Conservation (phyloP, 2,797 vertebrate genomes). For the Xenops minutus region DNA sequence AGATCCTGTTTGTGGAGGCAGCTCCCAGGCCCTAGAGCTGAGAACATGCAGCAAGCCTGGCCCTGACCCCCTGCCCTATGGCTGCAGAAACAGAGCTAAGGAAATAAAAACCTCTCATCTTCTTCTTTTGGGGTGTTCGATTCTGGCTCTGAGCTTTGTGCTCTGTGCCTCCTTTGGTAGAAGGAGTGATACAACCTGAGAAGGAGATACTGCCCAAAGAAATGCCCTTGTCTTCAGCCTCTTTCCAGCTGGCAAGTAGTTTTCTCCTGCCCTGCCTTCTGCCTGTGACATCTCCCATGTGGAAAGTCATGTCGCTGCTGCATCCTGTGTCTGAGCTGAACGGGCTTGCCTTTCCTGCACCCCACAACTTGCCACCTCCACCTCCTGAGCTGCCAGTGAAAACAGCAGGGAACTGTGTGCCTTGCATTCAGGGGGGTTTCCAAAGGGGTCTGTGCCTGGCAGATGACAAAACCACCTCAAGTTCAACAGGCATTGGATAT, state of each 20-base stretch:
- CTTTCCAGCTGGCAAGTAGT: not conserved
- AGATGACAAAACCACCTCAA: not conserved
- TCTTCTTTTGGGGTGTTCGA: not conserved
- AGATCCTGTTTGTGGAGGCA: not conserved
- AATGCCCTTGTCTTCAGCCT: not conserved
- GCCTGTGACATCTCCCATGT: not conserved
- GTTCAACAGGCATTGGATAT: not conserved
- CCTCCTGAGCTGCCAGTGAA: accelerated
- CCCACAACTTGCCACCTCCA: not conserved
- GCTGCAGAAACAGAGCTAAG: not conserved
- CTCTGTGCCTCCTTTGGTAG: not conserved
- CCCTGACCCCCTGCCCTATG: not conserved
- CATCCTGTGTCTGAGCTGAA: not conserved
- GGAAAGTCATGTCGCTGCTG: not conserved
- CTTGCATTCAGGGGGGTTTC: not conserved
- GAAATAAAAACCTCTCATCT: not conserved
- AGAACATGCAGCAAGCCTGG: not conserved
- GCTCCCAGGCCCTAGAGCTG: not conserved
- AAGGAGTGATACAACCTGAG: accelerated
- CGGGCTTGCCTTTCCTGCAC: not conserved
- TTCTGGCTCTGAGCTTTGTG: not conserved
- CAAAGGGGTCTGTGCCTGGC: not conserved
- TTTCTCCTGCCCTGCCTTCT: not conserved
- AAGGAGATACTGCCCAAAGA: not conserved
- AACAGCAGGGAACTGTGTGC: not conserved